These are phyloP conservation scores for Megamerina dolium DNA, from an alignment of 2,888 invertebrate genomes.

Conservation along the genomic window DNA sequence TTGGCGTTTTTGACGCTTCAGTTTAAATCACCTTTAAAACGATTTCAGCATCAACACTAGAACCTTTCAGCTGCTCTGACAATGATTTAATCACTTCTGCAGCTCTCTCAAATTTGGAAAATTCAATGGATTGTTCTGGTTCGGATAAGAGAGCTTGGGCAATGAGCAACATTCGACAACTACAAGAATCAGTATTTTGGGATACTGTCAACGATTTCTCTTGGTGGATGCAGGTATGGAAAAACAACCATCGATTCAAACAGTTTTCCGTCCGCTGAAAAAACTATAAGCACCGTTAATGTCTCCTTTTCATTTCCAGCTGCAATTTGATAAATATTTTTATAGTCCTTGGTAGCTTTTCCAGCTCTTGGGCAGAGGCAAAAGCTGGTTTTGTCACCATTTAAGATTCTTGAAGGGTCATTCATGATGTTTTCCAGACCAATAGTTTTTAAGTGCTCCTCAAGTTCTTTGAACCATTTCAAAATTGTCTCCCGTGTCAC, in stretches of 20 bases:
- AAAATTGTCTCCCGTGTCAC: slow-evolving; percentile 8
- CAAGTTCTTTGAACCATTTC: slow-evolving; percentile 14
- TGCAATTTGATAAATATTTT: slow-evolving; percentile 12
- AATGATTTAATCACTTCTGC: slow-evolving; percentile 4
- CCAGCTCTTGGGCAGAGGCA: slow-evolving; percentile 16
- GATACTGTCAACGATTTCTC: slow-evolving; percentile 4
- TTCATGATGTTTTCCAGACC: slow-evolving; percentile 9
- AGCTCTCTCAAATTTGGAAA: slow-evolving; percentile 6
- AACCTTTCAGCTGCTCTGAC: slow-evolving; percentile 6
- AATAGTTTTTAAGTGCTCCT: slow-evolving; percentile 14
- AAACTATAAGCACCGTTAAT: slow-evolving; percentile 12
- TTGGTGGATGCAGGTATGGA: slow-evolving; percentile 12
- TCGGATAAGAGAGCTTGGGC: slow-evolving; percentile 1
- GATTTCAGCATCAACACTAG: slow-evolving; percentile 5
- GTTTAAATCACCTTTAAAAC: slow-evolving; percentile 7
- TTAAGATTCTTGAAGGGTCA: too few relatives aligned
- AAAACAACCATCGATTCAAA: slow-evolving; percentile 15
- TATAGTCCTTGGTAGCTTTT: slow-evolving; percentile 13
- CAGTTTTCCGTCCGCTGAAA: slow-evolving; percentile 11
- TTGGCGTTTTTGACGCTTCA: background rate
- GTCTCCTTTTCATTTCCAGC: slow-evolving; percentile 14
- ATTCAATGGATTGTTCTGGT: background rate
- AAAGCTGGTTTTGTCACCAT: too few relatives aligned
- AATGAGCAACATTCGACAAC: too few relatives aligned
- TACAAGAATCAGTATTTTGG: too few relatives aligned